A percentile compares a stretch with the other conserved stretches of the same genome.
phyloP scores from a whole-genome alignment of 2,113 vertebrate genomes.

The Mus spicilegus region DNA sequence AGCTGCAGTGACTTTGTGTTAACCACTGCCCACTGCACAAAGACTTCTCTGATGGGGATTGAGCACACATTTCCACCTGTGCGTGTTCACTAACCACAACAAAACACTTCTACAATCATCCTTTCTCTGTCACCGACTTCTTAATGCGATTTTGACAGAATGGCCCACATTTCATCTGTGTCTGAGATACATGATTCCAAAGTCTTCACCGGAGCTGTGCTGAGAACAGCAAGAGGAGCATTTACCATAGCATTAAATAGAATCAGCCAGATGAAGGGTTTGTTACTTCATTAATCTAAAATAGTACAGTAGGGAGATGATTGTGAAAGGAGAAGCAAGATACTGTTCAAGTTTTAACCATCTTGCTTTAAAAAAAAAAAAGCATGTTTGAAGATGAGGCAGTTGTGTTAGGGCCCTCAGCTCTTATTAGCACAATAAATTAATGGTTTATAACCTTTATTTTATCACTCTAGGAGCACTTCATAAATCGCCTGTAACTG shows the following conservation, averaged over 20 bases:
- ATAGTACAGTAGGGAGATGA: conserved; percentile 53
- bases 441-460: conserved; percentile 75
- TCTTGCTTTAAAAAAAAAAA: neutral
- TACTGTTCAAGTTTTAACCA: conserved; percentile 54
- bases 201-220: neutral
- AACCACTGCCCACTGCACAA: neutral
- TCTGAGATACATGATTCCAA: conserved; percentile 15
- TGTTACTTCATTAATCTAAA: conserved; percentile 71
- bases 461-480: conserved; percentile 67
- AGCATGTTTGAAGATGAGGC: neutral
- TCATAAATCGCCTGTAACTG: conserved; percentile 66
- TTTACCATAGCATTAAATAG: conserved; percentile 74
- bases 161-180: neutral
- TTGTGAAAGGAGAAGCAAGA: conserved; percentile 45
- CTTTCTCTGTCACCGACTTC: neutral
- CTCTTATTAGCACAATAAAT: conserved; percentile 75
- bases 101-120: no score
- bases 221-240: conserved; percentile 56
- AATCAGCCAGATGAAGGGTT: conserved; percentile 64
- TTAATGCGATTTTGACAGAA: neutral
- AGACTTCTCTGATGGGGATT: neutral
- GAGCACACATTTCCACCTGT: neutral
- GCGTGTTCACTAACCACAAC: neutral
- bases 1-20: no score
- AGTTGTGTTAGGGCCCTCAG: conserved; percentile 44